Conservation (phyloP, 2,113 vertebrate genomes). For the Aviceda subcristata region DNA sequence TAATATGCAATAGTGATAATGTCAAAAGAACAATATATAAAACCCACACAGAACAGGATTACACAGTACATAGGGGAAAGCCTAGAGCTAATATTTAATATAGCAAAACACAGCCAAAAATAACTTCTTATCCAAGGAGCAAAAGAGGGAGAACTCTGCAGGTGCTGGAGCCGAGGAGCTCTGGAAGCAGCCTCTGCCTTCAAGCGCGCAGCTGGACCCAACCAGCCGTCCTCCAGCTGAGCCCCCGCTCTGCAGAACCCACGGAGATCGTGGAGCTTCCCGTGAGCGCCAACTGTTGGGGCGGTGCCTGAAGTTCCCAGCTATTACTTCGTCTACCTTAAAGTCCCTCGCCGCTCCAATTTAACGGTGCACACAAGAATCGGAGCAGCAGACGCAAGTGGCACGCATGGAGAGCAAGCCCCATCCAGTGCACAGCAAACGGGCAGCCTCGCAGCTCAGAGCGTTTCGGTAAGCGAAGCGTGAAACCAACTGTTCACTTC, state of each 20-base stretch:
- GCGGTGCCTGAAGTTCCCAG: not conserved
- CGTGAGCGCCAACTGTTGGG: not conserved
- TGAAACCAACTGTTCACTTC: not conserved
- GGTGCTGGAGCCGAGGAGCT: not conserved
- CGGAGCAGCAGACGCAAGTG: not conserved
- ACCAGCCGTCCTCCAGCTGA: not conserved
- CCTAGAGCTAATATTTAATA: conserved; percentile 66
- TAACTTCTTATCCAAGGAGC: conserved; percentile 20
- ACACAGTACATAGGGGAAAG: conserved; percentile 30
- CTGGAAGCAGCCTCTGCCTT: not conserved
- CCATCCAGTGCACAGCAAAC: not conserved
- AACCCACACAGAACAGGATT: conserved; percentile 45
- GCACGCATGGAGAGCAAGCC: not conserved
- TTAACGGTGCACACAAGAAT: not conserved
- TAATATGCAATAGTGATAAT: conserved; percentile 62
- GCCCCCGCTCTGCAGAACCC: not conserved
- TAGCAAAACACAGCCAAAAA: conserved; percentile 52
- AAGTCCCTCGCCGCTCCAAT: not conserved
- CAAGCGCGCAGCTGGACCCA: not conserved
- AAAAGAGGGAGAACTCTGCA: not conserved
- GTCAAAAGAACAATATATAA: conserved; percentile 63
- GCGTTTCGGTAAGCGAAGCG: not conserved
- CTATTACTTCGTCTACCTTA: not conserved
- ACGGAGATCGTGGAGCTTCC: rapidly evolving
- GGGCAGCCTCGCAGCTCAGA: not conserved